Conservation (phyloP, 2,888 invertebrate genomes). For the Shargacucullia verbasci region DNA sequence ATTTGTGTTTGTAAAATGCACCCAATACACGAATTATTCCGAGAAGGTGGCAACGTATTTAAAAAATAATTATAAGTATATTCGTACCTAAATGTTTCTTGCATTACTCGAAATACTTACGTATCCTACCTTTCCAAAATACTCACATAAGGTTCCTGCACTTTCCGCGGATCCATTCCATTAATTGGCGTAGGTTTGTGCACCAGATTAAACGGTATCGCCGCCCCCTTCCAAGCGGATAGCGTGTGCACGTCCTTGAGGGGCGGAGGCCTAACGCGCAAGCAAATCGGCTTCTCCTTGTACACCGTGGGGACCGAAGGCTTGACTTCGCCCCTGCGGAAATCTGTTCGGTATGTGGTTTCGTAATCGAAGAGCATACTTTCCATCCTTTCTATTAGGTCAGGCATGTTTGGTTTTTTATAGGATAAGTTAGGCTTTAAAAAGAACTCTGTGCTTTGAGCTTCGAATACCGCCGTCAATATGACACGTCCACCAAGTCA, state of each 20-base stretch:
- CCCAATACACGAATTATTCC: too few species aligned
- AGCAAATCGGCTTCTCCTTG: constrained; percentile 48
- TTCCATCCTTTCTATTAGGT: constrained; percentile 49
- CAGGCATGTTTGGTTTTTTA: constrained; percentile 44
- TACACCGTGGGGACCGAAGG: constrained; percentile 53
- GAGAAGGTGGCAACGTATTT: too few species aligned
- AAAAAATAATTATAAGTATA: too few species aligned
- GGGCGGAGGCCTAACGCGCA: constrained; percentile 36
- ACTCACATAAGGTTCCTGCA: constrained; percentile 68
- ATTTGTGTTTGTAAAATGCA: too few species aligned
- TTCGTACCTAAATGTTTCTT: too few species aligned
- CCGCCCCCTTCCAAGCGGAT: constrained; percentile 56
- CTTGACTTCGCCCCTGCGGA: constrained; percentile 49
- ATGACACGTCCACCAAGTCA: too few species aligned
- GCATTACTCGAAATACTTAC: too few species aligned
- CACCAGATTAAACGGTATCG: constrained; percentile 66
- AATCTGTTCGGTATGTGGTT: constrained; percentile 66
- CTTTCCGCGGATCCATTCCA: constrained; percentile 60
- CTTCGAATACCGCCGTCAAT: too few species aligned
- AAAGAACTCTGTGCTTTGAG: too few species aligned
- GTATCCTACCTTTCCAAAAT: background rate
- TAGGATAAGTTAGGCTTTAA: too few species aligned
- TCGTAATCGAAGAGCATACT: constrained; percentile 67
- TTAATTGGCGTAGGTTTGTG: constrained; percentile 62
- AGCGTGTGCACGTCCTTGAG: constrained; percentile 70